Base-by-base conservation (phyloP, 2,113 vertebrate species). In the Lutjanus erythropterus region DNA sequence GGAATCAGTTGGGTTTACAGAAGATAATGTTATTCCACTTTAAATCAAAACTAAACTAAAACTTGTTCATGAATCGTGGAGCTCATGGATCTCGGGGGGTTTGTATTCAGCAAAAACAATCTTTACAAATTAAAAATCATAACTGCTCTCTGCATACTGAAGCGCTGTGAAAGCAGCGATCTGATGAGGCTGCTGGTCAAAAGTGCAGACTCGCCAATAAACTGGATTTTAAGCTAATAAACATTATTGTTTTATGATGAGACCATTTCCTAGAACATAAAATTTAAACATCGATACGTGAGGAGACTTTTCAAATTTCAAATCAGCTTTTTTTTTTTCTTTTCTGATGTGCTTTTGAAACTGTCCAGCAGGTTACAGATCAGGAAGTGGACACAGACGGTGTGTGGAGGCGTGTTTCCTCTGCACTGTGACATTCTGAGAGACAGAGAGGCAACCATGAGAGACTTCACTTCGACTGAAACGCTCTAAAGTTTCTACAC, bases 371-470 rank as follows among this genome's bases (percentile, higher is more conserved):
- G 50, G 15, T 52, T 25, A 23, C 10, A 50, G 6, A 31, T 9
- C 53, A 58, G 29, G 55, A 59, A 59, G 31, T 18, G 56, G 44
- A 49, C 56, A 27, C n/a, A 9, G 3, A 14, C 6, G 5, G 27
- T 27, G 16, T 6, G 31, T 18, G 9, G 21, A 19, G 16, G 18
- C 16, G 29, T 37, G 2, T 14, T 2, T 2, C 3, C 29, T 15
- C 9, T 6, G 39, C 11, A 72, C 72, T 60, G 62, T 70, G 80
- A 87, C 81, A 73, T 73, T 71, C 66, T 67, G 47, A 68, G 53
- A 61, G 1, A 23, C 35, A 85, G 21, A 23, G 16, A 47, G 47
- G 55, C n/a, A 41, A 50, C 15, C 23, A 4, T 0, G 6, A 21
- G 16, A 53, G 52, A 25, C 11, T 19, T 31, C 23, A 2, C 21